Percentiles rank a stretch among this genome's conserved stretches.
These are phyloP conservation scores for Cryptocephalus moraei DNA, from an alignment of 2,888 invertebrate species.

Conservation along the genomic window DNA sequence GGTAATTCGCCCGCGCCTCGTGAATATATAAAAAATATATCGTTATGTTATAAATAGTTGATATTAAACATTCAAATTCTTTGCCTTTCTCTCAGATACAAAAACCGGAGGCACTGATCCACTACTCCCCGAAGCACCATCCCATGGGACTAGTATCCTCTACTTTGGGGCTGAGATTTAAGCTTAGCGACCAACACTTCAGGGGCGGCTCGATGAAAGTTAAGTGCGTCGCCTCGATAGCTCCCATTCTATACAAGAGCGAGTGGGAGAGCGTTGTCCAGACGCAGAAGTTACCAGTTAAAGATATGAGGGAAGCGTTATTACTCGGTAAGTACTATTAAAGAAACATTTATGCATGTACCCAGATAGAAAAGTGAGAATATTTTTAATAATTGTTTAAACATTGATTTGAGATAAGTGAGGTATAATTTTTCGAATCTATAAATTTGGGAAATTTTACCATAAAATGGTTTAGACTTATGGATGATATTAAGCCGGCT, in stretches of 20 bases:
- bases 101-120: slow-evolving; percentile 41
- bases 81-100: slow-evolving; percentile 36
- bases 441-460: too few relatives aligned
- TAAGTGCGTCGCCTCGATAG: slow-evolving; percentile 50
- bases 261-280: slow-evolving; percentile 49
- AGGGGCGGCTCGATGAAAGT: slow-evolving; percentile 50
- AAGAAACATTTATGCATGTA: too few relatives aligned
- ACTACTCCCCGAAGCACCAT: slow-evolving; percentile 45
- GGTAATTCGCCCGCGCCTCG: too few relatives aligned
- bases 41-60: too few relatives aligned
- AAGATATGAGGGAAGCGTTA: slow-evolving; percentile 52
- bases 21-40: too few relatives aligned
- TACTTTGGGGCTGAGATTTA: slow-evolving; percentile 46
- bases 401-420: too few relatives aligned
- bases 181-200: slow-evolving; percentile 46
- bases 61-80: too few relatives aligned
- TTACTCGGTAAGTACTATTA: slow-evolving; percentile 44
- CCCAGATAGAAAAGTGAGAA: too few relatives aligned
- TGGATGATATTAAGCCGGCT: too few relatives aligned
- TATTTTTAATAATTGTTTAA: too few relatives aligned
- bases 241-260: slow-evolving; percentile 49
- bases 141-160: slow-evolving; percentile 48
- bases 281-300: slow-evolving; percentile 42
- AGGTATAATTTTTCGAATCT: too few relatives aligned
- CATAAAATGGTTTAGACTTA: too few relatives aligned